Base-by-base conservation (phyloP, 2,797 vertebrate species). In the Nyctalus aviator region DNA sequence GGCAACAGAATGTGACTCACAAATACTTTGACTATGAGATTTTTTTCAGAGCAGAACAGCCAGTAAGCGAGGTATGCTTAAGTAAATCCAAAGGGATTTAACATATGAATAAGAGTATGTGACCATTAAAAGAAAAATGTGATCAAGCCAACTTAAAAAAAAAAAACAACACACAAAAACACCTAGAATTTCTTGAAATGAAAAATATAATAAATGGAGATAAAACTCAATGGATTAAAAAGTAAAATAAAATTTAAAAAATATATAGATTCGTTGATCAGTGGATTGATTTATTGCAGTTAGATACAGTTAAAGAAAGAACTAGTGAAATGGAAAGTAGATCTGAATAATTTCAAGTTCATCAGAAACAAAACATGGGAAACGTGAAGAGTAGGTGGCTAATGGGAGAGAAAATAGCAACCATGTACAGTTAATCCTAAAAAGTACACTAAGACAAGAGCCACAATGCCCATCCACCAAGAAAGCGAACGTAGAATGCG, bases 401-500 rank as follows among this genome's bases (percentile, higher is more conserved):
- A 44, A 17, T 12, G 46, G 35, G 20, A n/a, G 12, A 44, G 35
- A 21, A 46, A n/a, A 11, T 10, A 71, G 59, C 50, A 53, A 13
- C 3, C 17, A 8, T 20, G 21, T n/a, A 30, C 5, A 35, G 27
- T 35, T 18, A 32, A 59, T 18, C 27, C 14, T 30, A 9, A 2
- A 35, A 37, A 25, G n/a, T 4, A 18, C 27, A 23, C 30, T 2
- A 15, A 35, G 41, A 41, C 5, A 20, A 14, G 8, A 23, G 46
- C 18, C 0, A 0, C 2, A 3, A 13, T n/a, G 37, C 30, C 41
- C 14, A 5, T 12, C 5, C 7, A 18, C 35, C 55, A 8, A 25
- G 55, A n/a, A 8, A 57, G 9, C 8, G 2, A 27, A 32, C 0
- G 2, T 1, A 20, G 64, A 20, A 3, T 6, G 2, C 0, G 0